phyloP scores from a whole-genome alignment of 2,113 vertebrate genomes.

The Ailurus styani region DNA sequence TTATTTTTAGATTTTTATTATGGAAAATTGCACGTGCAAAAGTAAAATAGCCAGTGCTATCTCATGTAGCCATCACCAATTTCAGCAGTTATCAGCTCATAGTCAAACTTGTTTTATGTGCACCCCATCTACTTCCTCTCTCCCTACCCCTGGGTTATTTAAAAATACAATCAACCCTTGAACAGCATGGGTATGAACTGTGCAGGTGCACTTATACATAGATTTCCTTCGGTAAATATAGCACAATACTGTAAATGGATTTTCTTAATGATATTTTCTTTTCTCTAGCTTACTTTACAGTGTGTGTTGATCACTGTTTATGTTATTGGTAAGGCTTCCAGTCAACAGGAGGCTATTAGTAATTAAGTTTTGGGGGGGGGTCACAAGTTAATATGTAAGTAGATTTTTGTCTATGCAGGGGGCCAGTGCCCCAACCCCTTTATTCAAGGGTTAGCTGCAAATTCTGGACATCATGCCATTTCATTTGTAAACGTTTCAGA shows the following conservation, averaged over 20 bases:
- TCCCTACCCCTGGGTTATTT: neutral
- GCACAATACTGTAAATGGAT: neutral
- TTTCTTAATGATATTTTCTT: neutral
- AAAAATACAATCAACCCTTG: neutral
- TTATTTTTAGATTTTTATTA: slow-evolving; percentile 29
- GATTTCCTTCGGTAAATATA: neutral
- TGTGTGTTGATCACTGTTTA: neutral
- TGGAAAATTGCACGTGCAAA: slow-evolving; percentile 2
- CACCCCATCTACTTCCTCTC: neutral
- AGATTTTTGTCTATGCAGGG: neutral
- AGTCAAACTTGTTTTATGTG: neutral
- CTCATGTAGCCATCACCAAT: neutral
- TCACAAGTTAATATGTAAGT: neutral
- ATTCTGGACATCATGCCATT: neutral
- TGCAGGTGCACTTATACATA: neutral
- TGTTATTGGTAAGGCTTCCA: neutral
- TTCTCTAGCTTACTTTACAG: neutral
- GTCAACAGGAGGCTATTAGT: neutral
- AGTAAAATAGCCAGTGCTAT: neutral
- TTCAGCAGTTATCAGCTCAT: neutral
- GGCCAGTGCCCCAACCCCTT: neutral
- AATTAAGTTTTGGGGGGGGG: neutral
- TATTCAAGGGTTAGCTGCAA: neutral
- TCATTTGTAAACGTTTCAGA: slow-evolving; percentile 1
- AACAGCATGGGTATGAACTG: neutral